Base-by-base conservation (phyloP, 2,888 invertebrate species). In the Drosophila barbarae region DNA sequence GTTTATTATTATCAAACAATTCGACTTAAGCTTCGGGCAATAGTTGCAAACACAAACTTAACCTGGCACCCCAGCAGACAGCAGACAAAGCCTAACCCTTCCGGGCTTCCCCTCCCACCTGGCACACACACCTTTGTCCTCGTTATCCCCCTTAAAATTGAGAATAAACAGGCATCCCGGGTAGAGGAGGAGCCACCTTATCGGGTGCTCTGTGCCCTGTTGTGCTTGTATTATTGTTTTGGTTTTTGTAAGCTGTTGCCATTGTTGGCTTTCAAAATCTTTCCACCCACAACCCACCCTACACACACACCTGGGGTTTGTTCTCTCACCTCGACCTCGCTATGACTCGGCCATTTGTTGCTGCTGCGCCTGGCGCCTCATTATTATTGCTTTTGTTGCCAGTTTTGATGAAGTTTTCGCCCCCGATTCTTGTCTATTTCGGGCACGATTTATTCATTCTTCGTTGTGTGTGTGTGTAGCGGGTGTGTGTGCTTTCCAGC, bases 311-410 rank as follows among this genome's bases (percentile, higher is more conserved):
- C 59, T 60, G 59, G 46, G 32, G n/a, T 34, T 18, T 35, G 9
- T 26, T 12, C 55, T 18, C 55, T 32, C 32, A 38, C 39, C 42
- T 42, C 23, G 6, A 12, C 39, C 21, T 21, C 39, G 3, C 12
- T 18, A 3, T 23, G 42, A 12, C 34, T n/a, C 34, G 28, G 35
- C 39, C 23, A 35, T 59, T 42, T 57, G 42, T 21, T 30, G 44
- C 23, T 44, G n/a, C 21, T 28, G 28, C n/a, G 39, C 32, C 18
- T 8, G 28, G 15, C 23, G 60, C 49, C 60, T 61, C 61, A 61
- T 61, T 61, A 61, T 61, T 61, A 61, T 61, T 61, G 61, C 61
- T 61, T 61, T 61, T 61, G 61, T 49, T 61, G 49, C 41, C 61
- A 36, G 50, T 61, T 61, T 61, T 61, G 49, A 61, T 61, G 61